phyloP scores from a whole-genome alignment of 2,797 vertebrate genomes.

The Perodicticus potto region DNA sequence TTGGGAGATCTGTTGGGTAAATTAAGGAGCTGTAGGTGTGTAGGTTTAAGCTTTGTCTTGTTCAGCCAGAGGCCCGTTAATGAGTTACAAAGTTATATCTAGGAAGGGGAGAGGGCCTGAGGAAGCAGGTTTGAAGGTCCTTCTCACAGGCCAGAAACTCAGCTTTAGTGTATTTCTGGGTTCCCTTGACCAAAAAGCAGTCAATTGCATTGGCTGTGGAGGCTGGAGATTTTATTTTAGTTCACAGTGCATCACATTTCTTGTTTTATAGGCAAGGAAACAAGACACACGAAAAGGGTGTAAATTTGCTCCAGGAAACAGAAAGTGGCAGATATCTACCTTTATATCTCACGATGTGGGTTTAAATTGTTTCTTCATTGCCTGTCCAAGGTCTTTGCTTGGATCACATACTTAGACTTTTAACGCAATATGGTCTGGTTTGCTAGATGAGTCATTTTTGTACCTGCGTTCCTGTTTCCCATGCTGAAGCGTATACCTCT shows the following conservation, averaged over 20 bases:
- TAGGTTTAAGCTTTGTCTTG: not conserved
- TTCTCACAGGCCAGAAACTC: not conserved
- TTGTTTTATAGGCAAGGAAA: constrained; percentile 18
- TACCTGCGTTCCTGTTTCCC: not conserved
- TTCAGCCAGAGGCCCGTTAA: not conserved
- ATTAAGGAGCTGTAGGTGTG: not conserved
- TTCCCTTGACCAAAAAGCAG: not conserved
- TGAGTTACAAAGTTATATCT: not conserved
- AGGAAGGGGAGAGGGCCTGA: not conserved
- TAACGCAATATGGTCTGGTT: not conserved
- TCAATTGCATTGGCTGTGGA: not conserved
- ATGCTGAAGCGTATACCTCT: not conserved
- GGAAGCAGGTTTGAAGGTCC: not conserved
- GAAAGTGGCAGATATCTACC: not conserved
- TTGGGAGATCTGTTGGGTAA: not conserved
- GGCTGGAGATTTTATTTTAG: not conserved
- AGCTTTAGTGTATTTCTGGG: not conserved
- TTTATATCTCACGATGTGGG: not conserved
- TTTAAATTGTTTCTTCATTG: not conserved
- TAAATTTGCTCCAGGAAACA: constrained; percentile 36
- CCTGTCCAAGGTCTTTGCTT: constrained; percentile 17
- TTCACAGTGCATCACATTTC: not conserved
- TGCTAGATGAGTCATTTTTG: not conserved
- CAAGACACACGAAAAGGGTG: not conserved
- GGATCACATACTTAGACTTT: constrained; percentile 26